A percentile compares a stretch with the other conserved stretches of the same genome.
phyloP scores from a whole-genome alignment of 2,113 vertebrate species.

The Engystomops pustulosus region DNA sequence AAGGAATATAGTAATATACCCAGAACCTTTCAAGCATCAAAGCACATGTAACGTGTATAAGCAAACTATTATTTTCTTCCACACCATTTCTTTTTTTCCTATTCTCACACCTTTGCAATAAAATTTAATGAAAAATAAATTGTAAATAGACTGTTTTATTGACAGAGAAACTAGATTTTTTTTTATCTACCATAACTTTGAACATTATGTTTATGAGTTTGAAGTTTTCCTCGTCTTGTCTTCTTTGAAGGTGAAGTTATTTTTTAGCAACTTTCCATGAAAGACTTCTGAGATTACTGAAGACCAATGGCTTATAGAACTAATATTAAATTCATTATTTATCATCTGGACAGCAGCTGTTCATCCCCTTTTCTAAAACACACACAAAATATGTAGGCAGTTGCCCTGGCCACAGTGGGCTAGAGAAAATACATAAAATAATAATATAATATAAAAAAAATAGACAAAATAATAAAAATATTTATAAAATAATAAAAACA shows the following conservation, averaged over 20 bases:
- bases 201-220: conserved; percentile 39
- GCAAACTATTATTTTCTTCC: conserved; percentile 15
- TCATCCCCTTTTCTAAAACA: no score
- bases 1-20: conserved; percentile 30
- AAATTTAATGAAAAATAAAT: conserved; percentile 45
- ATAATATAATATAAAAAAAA: no score
- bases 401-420: no score
- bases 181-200: conserved; percentile 23
- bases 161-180: conserved; percentile 14
- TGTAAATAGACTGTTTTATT: conserved; percentile 18
- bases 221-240: conserved; percentile 13
- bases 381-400: no score
- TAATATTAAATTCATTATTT: background rate
- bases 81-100: background rate
- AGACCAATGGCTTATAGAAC: no score
- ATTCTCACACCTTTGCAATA: conserved; percentile 32
- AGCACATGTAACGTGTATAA: conserved; percentile 30
- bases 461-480: no score
- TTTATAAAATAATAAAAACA: no score
- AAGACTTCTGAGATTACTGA: background rate
- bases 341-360: background rate
- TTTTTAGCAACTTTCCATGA: conserved; percentile 7
- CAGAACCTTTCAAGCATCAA: conserved; percentile 9
- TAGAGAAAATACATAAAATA: no score
- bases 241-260: background rate